Conservation (phyloP, 23 tunicate genomes). For the Phallusia fumigata region DNA sequence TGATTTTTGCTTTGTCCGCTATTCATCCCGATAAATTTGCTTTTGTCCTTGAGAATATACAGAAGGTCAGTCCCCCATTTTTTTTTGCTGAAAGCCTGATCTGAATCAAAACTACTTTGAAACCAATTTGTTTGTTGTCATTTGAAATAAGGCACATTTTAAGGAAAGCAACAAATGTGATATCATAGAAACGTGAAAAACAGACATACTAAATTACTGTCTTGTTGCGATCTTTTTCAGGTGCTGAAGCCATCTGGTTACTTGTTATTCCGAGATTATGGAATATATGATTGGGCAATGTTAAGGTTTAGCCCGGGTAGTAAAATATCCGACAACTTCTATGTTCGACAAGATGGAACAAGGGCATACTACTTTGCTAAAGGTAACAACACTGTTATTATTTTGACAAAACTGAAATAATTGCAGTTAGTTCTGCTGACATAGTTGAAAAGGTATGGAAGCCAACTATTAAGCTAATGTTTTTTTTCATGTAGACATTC, state of each 20-base stretch:
- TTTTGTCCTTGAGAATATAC: slow-evolving; percentile 61
- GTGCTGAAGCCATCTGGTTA: slow-evolving; percentile 80
- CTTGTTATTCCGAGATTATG: slow-evolving; percentile 90
- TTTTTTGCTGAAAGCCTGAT: no score
- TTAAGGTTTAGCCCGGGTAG: slow-evolving; percentile 80
- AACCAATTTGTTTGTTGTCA: not conserved
- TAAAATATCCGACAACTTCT: slow-evolving; percentile 86
- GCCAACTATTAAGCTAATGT: no score
- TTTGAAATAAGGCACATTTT: not conserved
- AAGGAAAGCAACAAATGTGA: no score
- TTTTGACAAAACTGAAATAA: no score
- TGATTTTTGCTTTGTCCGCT: slow-evolving; percentile 92
- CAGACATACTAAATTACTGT: no score
- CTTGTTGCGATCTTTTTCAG: slow-evolving; percentile 18
- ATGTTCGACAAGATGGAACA: slow-evolving; percentile 97
- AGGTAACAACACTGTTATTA: no score
- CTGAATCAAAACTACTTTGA: no score
- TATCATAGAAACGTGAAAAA: no score
- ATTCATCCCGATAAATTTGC: slow-evolving; percentile 87
- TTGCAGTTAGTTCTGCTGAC: not conserved
- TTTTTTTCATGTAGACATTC: no score
- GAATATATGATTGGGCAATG: slow-evolving; percentile 96
- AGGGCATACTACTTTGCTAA: slow-evolving; percentile 87
- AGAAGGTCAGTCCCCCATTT: slow-evolving; percentile 32
- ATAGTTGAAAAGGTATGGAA: not conserved